Evolutionary conservation across 2,888 invertebrate species (phyloP), one percentile per base, ranked within the genome.

Genomic region (Morpho deidamia): DNA sequence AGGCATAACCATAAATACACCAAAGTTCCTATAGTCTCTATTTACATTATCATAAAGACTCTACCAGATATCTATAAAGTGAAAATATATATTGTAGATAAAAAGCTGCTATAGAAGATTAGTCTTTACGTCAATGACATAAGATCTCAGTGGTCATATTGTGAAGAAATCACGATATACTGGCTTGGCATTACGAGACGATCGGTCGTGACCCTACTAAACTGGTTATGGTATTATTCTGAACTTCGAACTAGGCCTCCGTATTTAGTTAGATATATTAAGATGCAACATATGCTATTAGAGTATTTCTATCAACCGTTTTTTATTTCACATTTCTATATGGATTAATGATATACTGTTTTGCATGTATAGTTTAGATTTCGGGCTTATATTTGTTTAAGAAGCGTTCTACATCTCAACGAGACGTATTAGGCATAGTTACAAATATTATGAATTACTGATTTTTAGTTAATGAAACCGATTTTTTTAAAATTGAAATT

Each of bases 201-300:
- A 67, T 66, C 81, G 83, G 81, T 83, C 82, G 81, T 86, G 83
- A 76, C 84, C 83, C 82, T 76, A 86, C 77, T 79, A 79, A 85
- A 87, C 88, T 83, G 86, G 88, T 87, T 88, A 69, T 71, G 60
- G 74, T 79, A 81, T 83, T 82, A 80, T 83, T 80, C 71, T 69
- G 59, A 60, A 59, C 56, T 55, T 55, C 52, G 38, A 57, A 52
- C 46, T 42, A 47, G 39, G 43, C 39, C 43, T 43, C 38, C 11
- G 38, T 34, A 43, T 34, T 42, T 42, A 37, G 45, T 45, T 32
- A 9, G 23, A 9, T 8, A 23, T 23, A 23, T 23, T 23, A 23
- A 23, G 4, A 2, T 23, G 23, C 5, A 23, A 23, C 23, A 23
- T 23, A n/a, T 23, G 0, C 1, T 23, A 23, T 23, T 23, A 23